A percentile compares a stretch with the other conserved stretches of the same genome.
Evolutionary conservation across 1,140 invertebrate species (phyloP).

Genomic region (Aricia agestis): DNA sequence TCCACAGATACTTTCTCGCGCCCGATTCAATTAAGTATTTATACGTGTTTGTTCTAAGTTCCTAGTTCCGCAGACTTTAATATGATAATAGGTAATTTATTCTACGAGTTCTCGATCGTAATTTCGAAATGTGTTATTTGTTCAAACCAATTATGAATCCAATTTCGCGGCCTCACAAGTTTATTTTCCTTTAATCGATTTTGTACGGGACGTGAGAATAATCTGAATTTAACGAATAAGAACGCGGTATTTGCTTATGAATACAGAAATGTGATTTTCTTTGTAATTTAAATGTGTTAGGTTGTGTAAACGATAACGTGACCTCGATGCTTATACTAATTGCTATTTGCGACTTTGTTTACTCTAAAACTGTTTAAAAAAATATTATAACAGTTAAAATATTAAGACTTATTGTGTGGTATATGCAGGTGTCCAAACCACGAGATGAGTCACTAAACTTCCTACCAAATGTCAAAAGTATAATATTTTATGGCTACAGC

Average conservation of each 20-base stretch:
- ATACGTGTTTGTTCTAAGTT: neutral
- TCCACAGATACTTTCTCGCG: neutral
- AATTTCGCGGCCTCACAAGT: conserved; percentile 7
- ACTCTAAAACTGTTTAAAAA: no score
- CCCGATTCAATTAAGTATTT: neutral
- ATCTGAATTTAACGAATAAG: conserved; percentile 5
- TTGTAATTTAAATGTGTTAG: neutral
- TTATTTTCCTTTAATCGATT: conserved; percentile 14
- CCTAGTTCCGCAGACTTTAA: neutral
- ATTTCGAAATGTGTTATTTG: neutral
- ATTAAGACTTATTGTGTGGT: no score
- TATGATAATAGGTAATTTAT: conserved; percentile 10
- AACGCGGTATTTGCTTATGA: conserved; percentile 5
- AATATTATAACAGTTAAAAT: no score
- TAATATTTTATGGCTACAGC: no score
- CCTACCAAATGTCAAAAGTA: no score
- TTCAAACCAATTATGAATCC: conserved; percentile 10
- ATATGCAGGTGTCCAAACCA: no score
- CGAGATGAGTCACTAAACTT: no score
- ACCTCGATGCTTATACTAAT: neutral
- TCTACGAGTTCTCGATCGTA: neutral
- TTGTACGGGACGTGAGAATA: conserved; percentile 11
- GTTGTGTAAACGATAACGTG: neutral
- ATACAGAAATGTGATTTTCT: neutral
- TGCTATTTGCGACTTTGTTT: neutral